Evolutionary conservation across 2,888 invertebrate species (phyloP).

Genomic region (Disparrhopalites patrizii): DNA sequence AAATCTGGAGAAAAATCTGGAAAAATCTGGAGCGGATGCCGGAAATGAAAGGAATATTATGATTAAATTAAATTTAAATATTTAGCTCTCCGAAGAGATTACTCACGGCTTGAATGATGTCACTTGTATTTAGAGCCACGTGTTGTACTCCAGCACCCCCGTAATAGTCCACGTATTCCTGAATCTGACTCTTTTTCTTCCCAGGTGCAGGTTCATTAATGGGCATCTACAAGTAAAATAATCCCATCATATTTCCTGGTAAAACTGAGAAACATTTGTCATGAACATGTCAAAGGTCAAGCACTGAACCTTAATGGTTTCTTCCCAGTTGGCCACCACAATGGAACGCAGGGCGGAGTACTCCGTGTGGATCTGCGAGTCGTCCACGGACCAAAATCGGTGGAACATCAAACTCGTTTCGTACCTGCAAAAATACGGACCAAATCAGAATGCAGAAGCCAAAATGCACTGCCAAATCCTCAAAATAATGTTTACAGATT

Average conservation of each 20-base stretch:
- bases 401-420: constrained; percentile 69
- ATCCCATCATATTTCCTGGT: not conserved
- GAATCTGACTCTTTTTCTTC: constrained; percentile 93
- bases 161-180: constrained; percentile 97
- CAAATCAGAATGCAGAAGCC: not conserved
- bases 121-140: constrained; percentile 89
- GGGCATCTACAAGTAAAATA: constrained; percentile 64
- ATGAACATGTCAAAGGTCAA: no score
- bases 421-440: constrained; percentile 58
- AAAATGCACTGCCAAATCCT: not conserved
- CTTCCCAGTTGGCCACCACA: constrained; percentile 96
- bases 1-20: not conserved
- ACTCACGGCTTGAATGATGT: constrained; percentile 81
- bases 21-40: no score
- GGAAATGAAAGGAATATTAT: not conserved
- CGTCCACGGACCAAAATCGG: constrained; percentile 98
- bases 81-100: not conserved
- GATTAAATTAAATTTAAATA: not conserved
- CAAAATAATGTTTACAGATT: no score
- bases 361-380: constrained; percentile 89
- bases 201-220: constrained; percentile 96
- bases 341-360: constrained; percentile 95
- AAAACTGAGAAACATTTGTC: no score
- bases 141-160: constrained; percentile 98
- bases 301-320: constrained; percentile 75